Evolutionary conservation across 2,888 invertebrate species (phyloP), one percentile per base, ranked within the genome.

Genomic region (Dasypolia templi): DNA sequence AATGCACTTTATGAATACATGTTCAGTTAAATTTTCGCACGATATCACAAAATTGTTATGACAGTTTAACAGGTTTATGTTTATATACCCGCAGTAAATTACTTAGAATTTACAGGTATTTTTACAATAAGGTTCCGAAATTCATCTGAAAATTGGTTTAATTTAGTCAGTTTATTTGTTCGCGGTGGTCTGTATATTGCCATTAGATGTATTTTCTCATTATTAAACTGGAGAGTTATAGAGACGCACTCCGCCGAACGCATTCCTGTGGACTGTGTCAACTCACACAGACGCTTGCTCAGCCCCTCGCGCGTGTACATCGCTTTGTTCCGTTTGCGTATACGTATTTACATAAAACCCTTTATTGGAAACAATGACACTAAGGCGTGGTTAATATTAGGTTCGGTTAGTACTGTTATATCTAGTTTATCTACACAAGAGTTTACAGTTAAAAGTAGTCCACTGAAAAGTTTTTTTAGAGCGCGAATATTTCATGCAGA

Each of bases 331-430:
- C 12, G 42, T 12, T 11, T 12, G 42, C 53, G 53, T n/a, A 53
- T 53, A 53, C 4, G 53, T 53, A 53, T 26, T 53, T 53, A 53
- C n/a, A 53, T n/a, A 53, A n/a, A 53, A 53, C 53, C 53, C 26
- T 53, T 26, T 53, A 53, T 53, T 53, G 53, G n/a, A 53, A n/a
- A 53, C 26, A 53, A n/a, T 53, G n/a, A 53, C 53, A 29, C 44
- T 42, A 42, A 42, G 12, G 42, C 42, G 42, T 42, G 42, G 42
- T 42, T 69, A 51, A 75, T 69, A 65, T 69, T 69, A 42, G 74
- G 64, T 65, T 70, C 74, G 0, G 74, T 75, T 44, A 75, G n/a
- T n/a, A 75, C 59, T 51, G 70, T 64, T n/a, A 69, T 53, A 58
- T 75, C 64, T 49, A 75, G 17, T 39, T 49, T 53, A 11, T 75